Percentiles rank a stretch among this genome's conserved stretches.
Conservation (phyloP, 2,888 invertebrate genomes). For the Diarsia dahlii region DNA sequence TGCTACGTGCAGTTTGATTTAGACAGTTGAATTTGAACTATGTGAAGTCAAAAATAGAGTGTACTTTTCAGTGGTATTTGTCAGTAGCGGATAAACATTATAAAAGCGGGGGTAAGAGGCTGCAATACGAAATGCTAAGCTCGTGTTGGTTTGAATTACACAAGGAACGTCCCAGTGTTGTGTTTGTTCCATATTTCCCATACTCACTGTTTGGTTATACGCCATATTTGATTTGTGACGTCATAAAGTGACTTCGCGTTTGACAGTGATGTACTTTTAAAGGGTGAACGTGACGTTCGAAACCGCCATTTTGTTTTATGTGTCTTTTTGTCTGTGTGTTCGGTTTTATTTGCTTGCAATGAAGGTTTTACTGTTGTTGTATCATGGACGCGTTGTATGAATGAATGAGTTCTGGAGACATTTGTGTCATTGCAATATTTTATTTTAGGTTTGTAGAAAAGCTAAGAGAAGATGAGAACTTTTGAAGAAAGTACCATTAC, state of each 20-base stretch:
- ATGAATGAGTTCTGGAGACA: not conserved
- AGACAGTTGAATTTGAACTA: conserved; percentile 38
- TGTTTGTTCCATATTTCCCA: conserved; percentile 68
- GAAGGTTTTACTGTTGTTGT: conserved; percentile 28
- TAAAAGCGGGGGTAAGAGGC: conserved; percentile 63
- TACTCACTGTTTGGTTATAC: conserved; percentile 65
- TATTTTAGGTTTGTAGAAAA: not conserved
- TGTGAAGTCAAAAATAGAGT: conserved; percentile 19
- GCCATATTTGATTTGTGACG: conserved; percentile 69
- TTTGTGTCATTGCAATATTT: not conserved
- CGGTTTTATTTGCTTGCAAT: conserved; percentile 21
- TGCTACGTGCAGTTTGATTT: conserved; percentile 42
- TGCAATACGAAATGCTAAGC: conserved; percentile 71
- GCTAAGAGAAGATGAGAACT: not conserved
- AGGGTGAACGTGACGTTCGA: conserved; percentile 40
- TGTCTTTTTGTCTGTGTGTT: conserved; percentile 37
- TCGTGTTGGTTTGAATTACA: conserved; percentile 69
- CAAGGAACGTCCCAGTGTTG: conserved; percentile 56
- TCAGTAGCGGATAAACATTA: conserved; percentile 66
- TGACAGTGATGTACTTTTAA: conserved; percentile 59
- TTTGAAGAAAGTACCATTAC: not conserved
- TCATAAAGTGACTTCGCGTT: conserved; percentile 57
- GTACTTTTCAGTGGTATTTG: conserved; percentile 44
- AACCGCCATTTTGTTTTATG: conserved; percentile 39
- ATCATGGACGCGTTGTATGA: not conserved